Evolutionary conservation across 2,888 invertebrate species (phyloP).

Genomic region (Aphidoletes aphidimyza): DNA sequence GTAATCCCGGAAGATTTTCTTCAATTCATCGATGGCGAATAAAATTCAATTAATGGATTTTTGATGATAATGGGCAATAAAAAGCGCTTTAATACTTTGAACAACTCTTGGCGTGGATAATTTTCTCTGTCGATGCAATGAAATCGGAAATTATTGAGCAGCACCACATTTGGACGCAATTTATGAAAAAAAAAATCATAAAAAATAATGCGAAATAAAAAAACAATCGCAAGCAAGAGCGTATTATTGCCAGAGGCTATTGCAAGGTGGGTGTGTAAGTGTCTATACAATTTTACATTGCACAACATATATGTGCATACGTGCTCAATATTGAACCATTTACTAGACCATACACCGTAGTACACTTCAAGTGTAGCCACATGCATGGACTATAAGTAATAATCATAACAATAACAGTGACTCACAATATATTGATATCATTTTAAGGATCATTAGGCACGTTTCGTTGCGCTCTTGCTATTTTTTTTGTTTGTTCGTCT

Average conservation of each 20-base stretch:
- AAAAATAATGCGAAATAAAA: neutral
- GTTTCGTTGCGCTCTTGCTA: slow-evolving; percentile 44
- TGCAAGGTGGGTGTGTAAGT: neutral
- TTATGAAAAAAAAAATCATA: neutral
- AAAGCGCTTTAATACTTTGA: neutral
- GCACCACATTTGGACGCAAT: neutral
- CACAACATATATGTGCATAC: neutral
- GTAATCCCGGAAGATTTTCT: neutral
- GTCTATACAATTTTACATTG: neutral
- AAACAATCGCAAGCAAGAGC: neutral
- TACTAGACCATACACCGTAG: neutral
- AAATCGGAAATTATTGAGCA: neutral
- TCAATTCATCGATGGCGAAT: neutral
- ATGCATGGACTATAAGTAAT: neutral
- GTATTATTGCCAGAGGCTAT: neutral
- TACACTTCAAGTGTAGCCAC: slow-evolving; percentile 10
- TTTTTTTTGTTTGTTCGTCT: neutral
- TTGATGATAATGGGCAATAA: neutral
- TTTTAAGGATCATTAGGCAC: slow-evolving; percentile 53
- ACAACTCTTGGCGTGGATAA: too few relatives aligned
- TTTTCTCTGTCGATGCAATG: too few relatives aligned
- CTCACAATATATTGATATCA: slow-evolving; percentile 51
- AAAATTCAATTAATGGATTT: slow-evolving; percentile 39
- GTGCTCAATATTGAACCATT: neutral
- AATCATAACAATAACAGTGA: slow-evolving; percentile 50